Base-by-base conservation (phyloP, 2,113 vertebrate species). In the Hystrix brachyura region DNA sequence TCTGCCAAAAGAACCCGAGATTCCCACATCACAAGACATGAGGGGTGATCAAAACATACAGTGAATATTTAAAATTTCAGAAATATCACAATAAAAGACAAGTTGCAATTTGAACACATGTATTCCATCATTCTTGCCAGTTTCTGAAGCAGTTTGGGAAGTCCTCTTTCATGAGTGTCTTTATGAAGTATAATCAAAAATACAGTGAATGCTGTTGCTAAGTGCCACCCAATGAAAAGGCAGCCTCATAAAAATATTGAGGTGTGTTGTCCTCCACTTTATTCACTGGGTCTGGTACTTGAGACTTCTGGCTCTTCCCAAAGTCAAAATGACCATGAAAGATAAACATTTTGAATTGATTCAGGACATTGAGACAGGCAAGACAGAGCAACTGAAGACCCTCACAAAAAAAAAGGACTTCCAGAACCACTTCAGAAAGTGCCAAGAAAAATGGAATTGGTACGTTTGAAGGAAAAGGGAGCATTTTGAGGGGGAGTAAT, bases 1-100 rank as follows among this genome's bases (percentile, higher is more conserved):
- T 95, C 11, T 95, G 81, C 27, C 67, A 38, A 64, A 90, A 93
- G 53, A 64, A 91, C 17, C 4, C 78, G 51, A 83, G n/a, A 21
- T 19, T 32, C 10, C 1, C 7, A 69, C 5, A 59, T 64, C 29
- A 19, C 4, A 29, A 53, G 51, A 92, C 13, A 27, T 5, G 25
- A 74, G 43, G 21, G 43, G 27, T 18, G 25, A 78, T 51, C 3
- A 8, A 51, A 78, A 78, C 7, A 2, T 32, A 78, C 25, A 51
- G 7, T 51, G 6, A 51, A 78, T 51, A 78, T 48, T 51, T 32
- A 78, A 78, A 78, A 29, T 17, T 71, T 78, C 7, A 14, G 51
- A 76, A 51, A 78, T 29, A 76, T 17, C 18, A 9, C 46, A 51
- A 6, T 78, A 29, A 17, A 51, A 76, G 46, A 78, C 25, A 78